Evolutionary conservation across 2,113 vertebrate species (phyloP), one percentile per base, ranked within the genome.

Genomic region (Cacatua alba): DNA sequence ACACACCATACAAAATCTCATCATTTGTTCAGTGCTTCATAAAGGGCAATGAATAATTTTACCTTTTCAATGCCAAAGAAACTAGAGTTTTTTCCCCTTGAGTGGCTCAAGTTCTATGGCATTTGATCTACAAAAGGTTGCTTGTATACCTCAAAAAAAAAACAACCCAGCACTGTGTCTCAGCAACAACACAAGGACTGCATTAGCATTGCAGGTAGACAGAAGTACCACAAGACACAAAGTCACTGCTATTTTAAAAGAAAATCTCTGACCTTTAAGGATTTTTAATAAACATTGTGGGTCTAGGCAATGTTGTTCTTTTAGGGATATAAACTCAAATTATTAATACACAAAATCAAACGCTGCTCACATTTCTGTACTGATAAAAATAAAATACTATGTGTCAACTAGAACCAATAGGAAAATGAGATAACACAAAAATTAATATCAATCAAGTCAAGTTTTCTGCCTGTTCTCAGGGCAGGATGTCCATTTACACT

Each of bases 21-120:
- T 86, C 75, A 79, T 81, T 84, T 84, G 72, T 92, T 87, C 53
- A 65, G 71, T 53, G 29, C 81, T 95, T 96, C 72, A 89, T 92
- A 94, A 97, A 94, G 90, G 93, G 86, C 90, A 96, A 84, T 91
- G 88, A 94, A 90, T 75, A 78, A 87, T 94, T 85, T 94, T 94
- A 93, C 96, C 70, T 96, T 90, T 86, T 68, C 72, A 86, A 35
- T 64, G 75, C 76, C 51, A 85, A 96, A 92, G 76, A 95, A 95
- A 88, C 7, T 11, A 78, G 39, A 60, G 80, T 39, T 82, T 89
- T 94, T 89, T 80, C 46, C 70, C 93, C 90, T 59, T 63, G 92
- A 96, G 89, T 93, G 71, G 48, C 37, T 97, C 79, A 76, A 82
- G 59, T 44, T 92, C 77, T 82, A 92, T 4, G n/a, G 78, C 77